Base-by-base conservation (phyloP, 2,888 invertebrate genomes). In the Machimus atricapillus region DNA sequence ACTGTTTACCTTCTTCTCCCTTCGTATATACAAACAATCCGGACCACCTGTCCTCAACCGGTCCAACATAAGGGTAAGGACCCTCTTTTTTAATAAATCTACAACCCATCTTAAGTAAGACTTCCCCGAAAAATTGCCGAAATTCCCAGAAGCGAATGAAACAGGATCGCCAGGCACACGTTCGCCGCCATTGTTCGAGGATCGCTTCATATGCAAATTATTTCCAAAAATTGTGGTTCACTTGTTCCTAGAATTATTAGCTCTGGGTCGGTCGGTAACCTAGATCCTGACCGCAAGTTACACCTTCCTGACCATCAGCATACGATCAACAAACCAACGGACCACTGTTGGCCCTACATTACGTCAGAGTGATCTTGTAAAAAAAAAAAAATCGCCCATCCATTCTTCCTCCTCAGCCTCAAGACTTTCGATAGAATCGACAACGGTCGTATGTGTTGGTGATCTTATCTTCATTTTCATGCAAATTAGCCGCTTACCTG, bases 181-280 rank as follows among this genome's bases (percentile, higher is more conserved):
- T 7, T 76, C 76, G 19, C n/a, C 14, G 34, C 14, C n/a, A 40
- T 76, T 76, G 34, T 76, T 46, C 46, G 23, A 77, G 40, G 37
- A 19, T 31, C 31, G 34, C 19, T 77, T 31, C 77, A 34, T 77
- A 77, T 77, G 77, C 40, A 77, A 77, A 77, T 77, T 37, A 77
- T 19, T 19, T n/a, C 19, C 77, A 34, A 77, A 77, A 77, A 40
- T 19, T 77, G 37, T 12, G 77, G 19, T 77, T 40, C 77, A 77
- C 77, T 77, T 77, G 77, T 77, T 77, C 31, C 77, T 40, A 37
- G 19, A 40, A 77, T 27, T 12, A 37, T 37, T 34, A 19, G 9
- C 16, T 40, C 37, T 40, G 77, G 37, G 77, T 77, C 77, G 77
- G 34, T 77, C 77, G 77, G 77, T 77, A 77, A 77, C 77, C 77